Evolutionary conservation across 2,888 invertebrate species (phyloP), one percentile per base, ranked within the genome.

Genomic region (Ophion ellenae): DNA sequence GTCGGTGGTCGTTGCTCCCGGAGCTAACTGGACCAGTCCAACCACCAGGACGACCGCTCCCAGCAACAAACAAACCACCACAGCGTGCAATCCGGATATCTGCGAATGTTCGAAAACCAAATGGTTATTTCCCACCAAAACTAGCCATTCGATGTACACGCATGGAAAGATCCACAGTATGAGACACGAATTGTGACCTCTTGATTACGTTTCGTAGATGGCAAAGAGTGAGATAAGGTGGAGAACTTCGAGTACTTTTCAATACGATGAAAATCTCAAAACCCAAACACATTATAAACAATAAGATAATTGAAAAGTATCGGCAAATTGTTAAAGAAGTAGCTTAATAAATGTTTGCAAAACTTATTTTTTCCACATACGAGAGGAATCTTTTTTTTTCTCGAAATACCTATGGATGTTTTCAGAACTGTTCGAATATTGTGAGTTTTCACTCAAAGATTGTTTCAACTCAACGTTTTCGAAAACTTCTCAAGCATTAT

Each of bases 11-110:
- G 97, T 97, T 32, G 97, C 97, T 64, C 97, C 97, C 24, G 97
- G 97, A 36, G 96, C 97, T 90, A 97, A 95, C 94, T 97, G 97
- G 89, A 97, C 97, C 93, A 97, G 94, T 80, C 97, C 97, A 91
- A 97, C 97, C 87, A 97, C 96, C 91, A 97, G 94, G 87, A 97
- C 95, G 91, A 97, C 96, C 90, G 97, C 96, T 85, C 97, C 97
- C 89, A 97, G 95, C 86, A 97, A 95, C 87, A 97, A 95, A 69
- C 96, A 97, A 73, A 97, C 96, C 88, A 97, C 97, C 88, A 97
- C 96, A 84, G 96, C 95, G 94, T 97, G 97, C 24, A 97, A 95
- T 57, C 96, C 96, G 66, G 97, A 96, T 87, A 97, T 95, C 97
- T 97, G 94, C 32, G 89, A 90, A 64, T 78, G 45, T 77, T 63